Conservation (phyloP, 2,797 vertebrate genomes). For the Corythornis leucogaster region DNA sequence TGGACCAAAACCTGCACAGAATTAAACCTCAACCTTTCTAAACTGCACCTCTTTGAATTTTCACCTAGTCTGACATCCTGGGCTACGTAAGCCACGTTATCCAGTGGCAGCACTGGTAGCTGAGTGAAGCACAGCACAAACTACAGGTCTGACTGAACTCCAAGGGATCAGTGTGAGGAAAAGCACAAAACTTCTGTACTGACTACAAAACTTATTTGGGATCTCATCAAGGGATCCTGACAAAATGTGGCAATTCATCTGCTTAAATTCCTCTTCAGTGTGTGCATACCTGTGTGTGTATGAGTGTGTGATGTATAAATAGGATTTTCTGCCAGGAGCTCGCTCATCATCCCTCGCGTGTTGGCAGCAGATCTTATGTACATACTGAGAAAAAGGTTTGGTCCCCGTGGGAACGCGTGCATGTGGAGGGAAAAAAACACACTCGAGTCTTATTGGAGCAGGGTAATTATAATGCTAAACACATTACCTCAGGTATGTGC, state of each 20-base stretch:
- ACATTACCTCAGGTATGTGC: slow-evolving; percentile 51
- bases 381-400: not conserved
- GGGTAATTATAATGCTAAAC: not conserved
- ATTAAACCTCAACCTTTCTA: not conserved
- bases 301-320: not conserved
- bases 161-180: not conserved
- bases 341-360: not conserved
- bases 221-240: not conserved
- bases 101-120: not conserved
- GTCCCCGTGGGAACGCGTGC: not conserved
- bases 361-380: not conserved
- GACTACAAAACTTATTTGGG: not conserved
- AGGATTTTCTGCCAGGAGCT: not conserved
- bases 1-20: not conserved
- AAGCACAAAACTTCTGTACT: not conserved
- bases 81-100: not conserved
- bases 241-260: not conserved
- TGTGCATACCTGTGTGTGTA: not conserved
- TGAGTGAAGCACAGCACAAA: not conserved
- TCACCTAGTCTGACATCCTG: not conserved
- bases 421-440: not conserved
- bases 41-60: not conserved
- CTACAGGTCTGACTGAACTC: not conserved
- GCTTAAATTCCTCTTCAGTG: not conserved
- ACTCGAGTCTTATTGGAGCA: not conserved